A percentile compares a stretch with the other conserved stretches of the same genome.
Evolutionary conservation across 23 tunicate species (phyloP).

Genomic region (Pegea sp.): DNA sequence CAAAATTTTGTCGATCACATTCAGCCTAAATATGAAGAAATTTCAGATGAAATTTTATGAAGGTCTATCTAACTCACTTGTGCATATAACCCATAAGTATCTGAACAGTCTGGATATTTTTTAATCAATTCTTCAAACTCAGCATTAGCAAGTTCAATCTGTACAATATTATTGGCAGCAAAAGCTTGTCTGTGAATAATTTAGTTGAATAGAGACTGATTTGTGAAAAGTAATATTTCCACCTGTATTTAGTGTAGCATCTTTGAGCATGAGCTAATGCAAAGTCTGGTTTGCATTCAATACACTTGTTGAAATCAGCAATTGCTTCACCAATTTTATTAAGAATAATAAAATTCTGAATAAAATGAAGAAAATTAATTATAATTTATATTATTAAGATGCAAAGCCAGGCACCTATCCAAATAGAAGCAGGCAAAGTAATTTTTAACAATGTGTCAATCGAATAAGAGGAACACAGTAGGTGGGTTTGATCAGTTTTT

Average conservation of each 20-base stretch:
- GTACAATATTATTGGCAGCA: constrained; percentile 10
- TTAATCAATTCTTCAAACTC: constrained; percentile 41
- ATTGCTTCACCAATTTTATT: constrained; percentile 46
- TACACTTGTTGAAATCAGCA: constrained; percentile 59
- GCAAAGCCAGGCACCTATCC: background rate
- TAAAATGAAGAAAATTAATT: constrained; percentile 1
- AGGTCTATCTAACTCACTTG: constrained; percentile 20
- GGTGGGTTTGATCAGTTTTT: background rate
- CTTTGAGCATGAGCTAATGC: constrained; percentile 79
- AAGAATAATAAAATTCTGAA: constrained; percentile 46
- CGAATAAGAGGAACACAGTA: background rate
- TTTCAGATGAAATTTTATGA: background rate
- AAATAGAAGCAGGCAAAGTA: background rate
- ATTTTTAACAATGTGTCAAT: background rate
- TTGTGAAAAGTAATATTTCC: background rate
- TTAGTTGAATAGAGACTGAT: background rate
- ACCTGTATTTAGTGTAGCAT: constrained; percentile 81
- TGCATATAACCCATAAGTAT: constrained; percentile 60
- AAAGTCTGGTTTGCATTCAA: constrained; percentile 44
- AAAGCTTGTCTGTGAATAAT: constrained; percentile 37
- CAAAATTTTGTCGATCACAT: constrained; percentile 42
- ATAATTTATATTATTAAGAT: background rate
- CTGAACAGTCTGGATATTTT: constrained; percentile 60
- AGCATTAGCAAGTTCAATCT: constrained; percentile 15
- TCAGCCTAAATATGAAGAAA: constrained; percentile 31